These are phyloP conservation scores for Gadopsis bispinosus DNA, from an alignment of 2,797 vertebrate genomes.

Conservation along the genomic window DNA sequence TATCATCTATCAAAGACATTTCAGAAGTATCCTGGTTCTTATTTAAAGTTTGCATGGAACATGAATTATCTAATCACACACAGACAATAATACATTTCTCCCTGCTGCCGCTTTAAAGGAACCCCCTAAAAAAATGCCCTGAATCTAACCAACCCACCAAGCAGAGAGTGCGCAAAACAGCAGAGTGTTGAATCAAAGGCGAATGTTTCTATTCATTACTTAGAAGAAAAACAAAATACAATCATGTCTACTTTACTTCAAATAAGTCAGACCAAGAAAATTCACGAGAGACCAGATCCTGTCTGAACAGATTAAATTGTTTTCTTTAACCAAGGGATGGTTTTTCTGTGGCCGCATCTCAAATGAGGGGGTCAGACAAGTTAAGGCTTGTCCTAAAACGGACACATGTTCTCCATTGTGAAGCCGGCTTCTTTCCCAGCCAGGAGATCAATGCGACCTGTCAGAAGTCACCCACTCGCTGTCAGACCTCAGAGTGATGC, in stretches of 20 bases:
- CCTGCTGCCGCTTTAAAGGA: constrained; percentile 60
- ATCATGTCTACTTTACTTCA: constrained; percentile 46
- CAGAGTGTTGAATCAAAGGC: constrained; percentile 59
- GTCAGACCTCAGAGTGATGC: constrained; percentile 73
- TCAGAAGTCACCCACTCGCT: constrained; percentile 81
- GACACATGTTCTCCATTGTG: constrained; percentile 83
- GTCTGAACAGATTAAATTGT: constrained; percentile 54
- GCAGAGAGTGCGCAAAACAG: constrained; percentile 23
- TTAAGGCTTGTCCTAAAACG: constrained; percentile 77
- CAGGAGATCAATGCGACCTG: constrained; percentile 78
- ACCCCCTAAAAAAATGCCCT: constrained; percentile 30
- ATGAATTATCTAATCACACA: constrained; percentile 76
- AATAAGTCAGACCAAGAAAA: constrained; percentile 44
- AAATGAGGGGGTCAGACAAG: constrained; percentile 77
- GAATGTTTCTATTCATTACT: constrained; percentile 63
- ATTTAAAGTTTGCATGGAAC: constrained; percentile 76
- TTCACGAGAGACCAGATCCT: constrained; percentile 38
- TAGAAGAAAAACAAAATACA: constrained; percentile 50
- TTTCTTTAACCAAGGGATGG: constrained; percentile 41
- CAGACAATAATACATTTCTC: constrained; percentile 75
- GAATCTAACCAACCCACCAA: constrained; percentile 45
- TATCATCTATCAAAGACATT: constrained; percentile 80
- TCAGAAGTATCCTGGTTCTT: constrained; percentile 76
- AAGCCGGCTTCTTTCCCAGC: constrained; percentile 79
- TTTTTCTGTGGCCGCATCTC: constrained; percentile 65